Conservation (phyloP, 1,140 invertebrate genomes). For the Tenebrio molitor region DNA sequence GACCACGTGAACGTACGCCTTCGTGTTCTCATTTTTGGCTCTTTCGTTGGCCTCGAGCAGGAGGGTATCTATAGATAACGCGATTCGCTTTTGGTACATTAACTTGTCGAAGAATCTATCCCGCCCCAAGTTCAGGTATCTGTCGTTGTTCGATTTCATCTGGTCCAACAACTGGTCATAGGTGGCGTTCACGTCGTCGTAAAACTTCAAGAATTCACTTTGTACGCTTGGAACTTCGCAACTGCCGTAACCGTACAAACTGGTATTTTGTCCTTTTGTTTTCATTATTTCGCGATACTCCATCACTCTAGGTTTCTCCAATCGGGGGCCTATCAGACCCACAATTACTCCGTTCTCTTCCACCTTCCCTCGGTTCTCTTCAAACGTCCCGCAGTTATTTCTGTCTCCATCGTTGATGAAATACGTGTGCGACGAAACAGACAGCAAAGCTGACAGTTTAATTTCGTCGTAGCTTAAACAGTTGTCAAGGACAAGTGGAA, state of each 20-base stretch:
- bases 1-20: constrained; percentile 68
- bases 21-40: constrained; percentile 66
- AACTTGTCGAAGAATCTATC: constrained; percentile 64
- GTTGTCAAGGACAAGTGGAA: constrained; percentile 68
- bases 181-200: constrained; percentile 14
- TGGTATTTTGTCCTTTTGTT: constrained; percentile 68
- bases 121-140: background rate
- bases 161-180: constrained; percentile 41
- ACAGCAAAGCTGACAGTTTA: constrained; percentile 73
- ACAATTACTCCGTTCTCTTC: constrained; percentile 54
- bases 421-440: constrained; percentile 72
- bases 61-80: constrained; percentile 67
- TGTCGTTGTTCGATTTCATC: background rate
- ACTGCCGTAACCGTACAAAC: constrained; percentile 66
- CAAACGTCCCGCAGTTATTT: constrained; percentile 69
- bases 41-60: constrained; percentile 67
- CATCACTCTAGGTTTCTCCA: constrained; percentile 68
- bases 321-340: constrained; percentile 69
- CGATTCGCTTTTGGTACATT: constrained; percentile 67
- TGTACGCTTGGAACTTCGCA: constrained; percentile 16
- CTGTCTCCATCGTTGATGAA: constrained; percentile 76
- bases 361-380: constrained; percentile 54
- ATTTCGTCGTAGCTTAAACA: constrained; percentile 74
- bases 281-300: constrained; percentile 73
- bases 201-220: constrained; percentile 17